phyloP scores from a whole-genome alignment of 2,113 vertebrate species.

The Lichenostomus cassidix region DNA sequence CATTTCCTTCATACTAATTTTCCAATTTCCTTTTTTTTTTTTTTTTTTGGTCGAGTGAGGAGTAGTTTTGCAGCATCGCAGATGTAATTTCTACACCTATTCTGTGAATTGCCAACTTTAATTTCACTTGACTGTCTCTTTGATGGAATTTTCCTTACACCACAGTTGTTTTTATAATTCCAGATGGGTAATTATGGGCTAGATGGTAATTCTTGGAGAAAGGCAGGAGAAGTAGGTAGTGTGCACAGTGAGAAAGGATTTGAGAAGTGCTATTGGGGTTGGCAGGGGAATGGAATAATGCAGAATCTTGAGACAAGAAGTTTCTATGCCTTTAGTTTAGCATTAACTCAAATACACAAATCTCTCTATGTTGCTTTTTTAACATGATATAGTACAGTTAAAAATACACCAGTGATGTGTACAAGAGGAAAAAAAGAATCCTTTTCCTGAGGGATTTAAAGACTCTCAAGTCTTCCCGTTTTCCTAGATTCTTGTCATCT shows the following conservation, averaged over 20 bases:
- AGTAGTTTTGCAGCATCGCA: slow-evolving; percentile 1
- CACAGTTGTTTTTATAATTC: slow-evolving; percentile 12
- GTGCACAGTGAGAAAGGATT: background rate
- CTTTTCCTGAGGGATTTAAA: background rate
- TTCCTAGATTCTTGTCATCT: slow-evolving; percentile 38
- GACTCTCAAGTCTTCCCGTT: background rate
- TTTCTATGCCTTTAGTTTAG: background rate
- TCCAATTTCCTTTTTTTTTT: background rate
- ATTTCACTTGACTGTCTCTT: slow-evolving; percentile 29
- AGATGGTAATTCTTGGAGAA: background rate
- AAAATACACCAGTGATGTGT: background rate
- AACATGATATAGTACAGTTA: background rate
- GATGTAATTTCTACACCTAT: background rate
- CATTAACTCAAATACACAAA: background rate
- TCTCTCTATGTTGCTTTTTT: background rate
- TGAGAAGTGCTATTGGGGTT: background rate
- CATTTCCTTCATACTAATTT: slow-evolving; percentile 24
- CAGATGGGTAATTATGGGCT: background rate
- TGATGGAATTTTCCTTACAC: background rate
- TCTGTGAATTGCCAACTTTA: background rate
- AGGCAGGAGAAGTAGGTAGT: background rate
- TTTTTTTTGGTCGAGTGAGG: background rate
- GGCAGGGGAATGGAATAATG: background rate
- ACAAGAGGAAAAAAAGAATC: background rate
- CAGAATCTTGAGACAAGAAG: background rate